These are phyloP conservation scores for Erannis defoliaria DNA, from an alignment of 2,888 invertebrate species.

Conservation along the genomic window DNA sequence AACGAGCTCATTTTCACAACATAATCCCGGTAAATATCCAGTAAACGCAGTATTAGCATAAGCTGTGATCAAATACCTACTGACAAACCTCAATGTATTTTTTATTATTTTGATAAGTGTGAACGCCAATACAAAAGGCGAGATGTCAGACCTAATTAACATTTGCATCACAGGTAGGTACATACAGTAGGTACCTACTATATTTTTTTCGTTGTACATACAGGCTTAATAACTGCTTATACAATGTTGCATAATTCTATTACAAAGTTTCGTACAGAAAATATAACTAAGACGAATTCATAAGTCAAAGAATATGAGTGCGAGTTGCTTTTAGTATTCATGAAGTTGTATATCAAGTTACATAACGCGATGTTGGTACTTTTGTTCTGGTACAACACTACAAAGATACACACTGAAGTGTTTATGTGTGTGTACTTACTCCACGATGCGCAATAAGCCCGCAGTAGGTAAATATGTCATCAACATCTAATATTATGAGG, in stretches of 20 bases:
- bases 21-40: no score
- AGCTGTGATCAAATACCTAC: no score
- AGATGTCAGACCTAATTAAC: no score
- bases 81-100: no score
- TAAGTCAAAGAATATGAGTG: not conserved
- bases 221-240: not conserved
- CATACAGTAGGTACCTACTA: no score
- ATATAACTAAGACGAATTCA: constrained; percentile 4
- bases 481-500: constrained; percentile 53
- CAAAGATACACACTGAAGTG: not conserved
- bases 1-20: no score
- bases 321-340: not conserved
- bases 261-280: not conserved
- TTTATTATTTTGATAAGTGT: no score
- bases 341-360: constrained; percentile 5
- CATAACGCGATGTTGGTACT: not conserved
- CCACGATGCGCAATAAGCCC: constrained; percentile 1
- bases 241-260: not conserved
- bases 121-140: no score
- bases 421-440: not conserved
- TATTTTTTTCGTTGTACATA: no score
- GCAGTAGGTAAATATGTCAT: constrained; percentile 51
- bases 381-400: constrained; percentile 3
- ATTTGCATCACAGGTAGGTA: no score
- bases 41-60: no score